A percentile compares a stretch with the other conserved stretches of the same genome.
phyloP scores from a whole-genome alignment of 2,797 vertebrate species.

The Enteromius trimaculatus region DNA sequence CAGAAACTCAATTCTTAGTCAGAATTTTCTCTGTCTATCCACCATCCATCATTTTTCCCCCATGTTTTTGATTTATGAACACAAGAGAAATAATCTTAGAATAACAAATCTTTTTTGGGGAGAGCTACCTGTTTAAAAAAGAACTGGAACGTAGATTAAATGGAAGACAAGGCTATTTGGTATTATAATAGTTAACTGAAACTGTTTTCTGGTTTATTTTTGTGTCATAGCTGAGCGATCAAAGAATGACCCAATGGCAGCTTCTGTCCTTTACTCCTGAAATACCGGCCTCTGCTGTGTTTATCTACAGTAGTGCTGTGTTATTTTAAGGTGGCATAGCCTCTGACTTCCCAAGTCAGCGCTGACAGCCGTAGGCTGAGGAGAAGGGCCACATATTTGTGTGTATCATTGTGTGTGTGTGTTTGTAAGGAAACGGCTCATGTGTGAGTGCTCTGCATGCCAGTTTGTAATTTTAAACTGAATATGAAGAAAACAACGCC shows the following conservation, averaged over 20 bases:
- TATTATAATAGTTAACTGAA: constrained; percentile 12
- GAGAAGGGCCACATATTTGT: constrained; percentile 32
- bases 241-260: constrained; percentile 28
- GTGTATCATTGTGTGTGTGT: constrained; percentile 20
- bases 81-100: background rate
- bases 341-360: constrained; percentile 18
- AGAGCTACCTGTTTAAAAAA: background rate
- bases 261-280: constrained; percentile 34
- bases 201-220: constrained; percentile 12
- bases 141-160: background rate
- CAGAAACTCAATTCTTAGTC: background rate
- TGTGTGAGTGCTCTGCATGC: constrained; percentile 6
- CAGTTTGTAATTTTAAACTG: constrained; percentile 33
- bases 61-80: background rate
- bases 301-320: background rate
- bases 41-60: background rate
- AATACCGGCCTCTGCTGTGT: constrained; percentile 17
- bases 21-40: background rate
- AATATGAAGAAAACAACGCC: background rate
- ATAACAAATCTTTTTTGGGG: background rate
- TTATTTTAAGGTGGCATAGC: constrained; percentile 23
- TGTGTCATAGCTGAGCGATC: constrained; percentile 36
- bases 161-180: background rate
- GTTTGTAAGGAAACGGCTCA: constrained; percentile 7
- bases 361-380: constrained; percentile 17